Evolutionary conservation across 2,888 invertebrate species (phyloP).

Genomic region (Eristalinus aeneus): DNA sequence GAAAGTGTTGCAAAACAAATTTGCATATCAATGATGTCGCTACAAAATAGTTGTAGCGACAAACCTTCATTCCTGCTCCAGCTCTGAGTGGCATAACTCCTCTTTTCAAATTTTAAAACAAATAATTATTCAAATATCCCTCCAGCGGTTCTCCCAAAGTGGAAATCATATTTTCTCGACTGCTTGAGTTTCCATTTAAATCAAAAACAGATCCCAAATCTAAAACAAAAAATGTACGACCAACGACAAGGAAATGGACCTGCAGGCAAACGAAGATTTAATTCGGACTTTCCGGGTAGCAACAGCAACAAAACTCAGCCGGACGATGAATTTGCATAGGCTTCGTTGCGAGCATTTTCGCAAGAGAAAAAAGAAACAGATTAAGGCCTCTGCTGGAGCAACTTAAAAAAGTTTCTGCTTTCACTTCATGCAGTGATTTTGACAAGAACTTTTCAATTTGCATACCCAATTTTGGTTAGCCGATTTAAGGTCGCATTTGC

Average conservation of each 20-base stretch:
- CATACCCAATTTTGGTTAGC: background rate
- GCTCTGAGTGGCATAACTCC: background rate
- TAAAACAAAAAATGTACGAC: background rate
- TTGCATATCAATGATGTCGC: background rate
- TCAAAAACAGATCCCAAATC: conserved; percentile 2
- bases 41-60: background rate
- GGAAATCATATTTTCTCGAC: conserved; percentile 6
- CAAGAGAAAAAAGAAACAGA: background rate
- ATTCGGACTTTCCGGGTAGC: background rate
- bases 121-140: conserved; percentile 1
- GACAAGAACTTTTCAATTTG: background rate
- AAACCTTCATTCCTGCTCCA: background rate
- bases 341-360: background rate
- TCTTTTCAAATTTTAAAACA: background rate
- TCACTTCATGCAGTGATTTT: too few relatives aligned
- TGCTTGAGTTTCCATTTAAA: conserved; percentile 18
- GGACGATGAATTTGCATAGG: background rate
- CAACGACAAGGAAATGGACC: background rate
- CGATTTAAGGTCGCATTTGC: background rate
- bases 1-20: background rate
- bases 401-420: too few relatives aligned
- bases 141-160: background rate
- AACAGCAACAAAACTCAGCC: background rate
- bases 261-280: background rate
- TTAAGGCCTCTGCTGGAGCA: background rate